Conservation (phyloP, 2,797 vertebrate genomes). For the Spinibarbus caldwelli region DNA sequence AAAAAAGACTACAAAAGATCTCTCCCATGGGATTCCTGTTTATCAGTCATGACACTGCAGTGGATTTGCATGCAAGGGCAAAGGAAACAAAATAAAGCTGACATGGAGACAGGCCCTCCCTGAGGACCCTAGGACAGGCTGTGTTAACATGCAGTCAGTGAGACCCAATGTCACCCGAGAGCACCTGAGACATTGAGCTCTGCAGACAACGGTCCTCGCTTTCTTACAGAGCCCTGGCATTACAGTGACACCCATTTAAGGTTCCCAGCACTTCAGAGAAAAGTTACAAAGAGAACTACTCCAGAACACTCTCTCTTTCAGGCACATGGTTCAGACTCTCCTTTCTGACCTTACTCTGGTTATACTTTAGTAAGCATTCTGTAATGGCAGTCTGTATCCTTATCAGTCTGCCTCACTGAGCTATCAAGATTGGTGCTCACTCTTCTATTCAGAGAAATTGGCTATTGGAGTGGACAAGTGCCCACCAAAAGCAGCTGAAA, state of each 20-base stretch:
- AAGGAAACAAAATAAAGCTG: conserved; percentile 72
- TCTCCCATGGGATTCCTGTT: conserved; percentile 71
- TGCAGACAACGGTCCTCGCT: conserved; percentile 44
- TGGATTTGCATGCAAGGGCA: conserved; percentile 77
- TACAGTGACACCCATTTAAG: conserved; percentile 41
- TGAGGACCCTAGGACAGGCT: conserved; percentile 59
- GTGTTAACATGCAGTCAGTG: conserved; percentile 77
- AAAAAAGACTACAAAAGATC: conserved; percentile 33
- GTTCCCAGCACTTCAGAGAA: conserved; percentile 17
- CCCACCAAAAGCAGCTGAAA: not conserved
- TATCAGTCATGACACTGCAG: conserved; percentile 74
- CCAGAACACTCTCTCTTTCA: conserved; percentile 8
- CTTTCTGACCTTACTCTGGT: conserved; percentile 24
- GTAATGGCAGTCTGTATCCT: conserved; percentile 27
- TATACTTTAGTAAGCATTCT: conserved; percentile 24
- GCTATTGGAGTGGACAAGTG: not conserved
- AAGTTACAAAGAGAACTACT: conserved; percentile 32
- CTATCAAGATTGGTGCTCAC: conserved; percentile 31
- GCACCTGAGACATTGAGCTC: conserved; percentile 49
- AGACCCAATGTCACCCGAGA: conserved; percentile 59
- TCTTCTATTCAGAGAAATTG: conserved; percentile 22
- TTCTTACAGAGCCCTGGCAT: conserved; percentile 32
- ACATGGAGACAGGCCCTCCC: conserved; percentile 62
- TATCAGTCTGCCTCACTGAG: conserved; percentile 11
- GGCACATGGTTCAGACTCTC: not conserved